phyloP scores from a whole-genome alignment of 1,140 invertebrate genomes.

The Magallana ariakensis region DNA sequence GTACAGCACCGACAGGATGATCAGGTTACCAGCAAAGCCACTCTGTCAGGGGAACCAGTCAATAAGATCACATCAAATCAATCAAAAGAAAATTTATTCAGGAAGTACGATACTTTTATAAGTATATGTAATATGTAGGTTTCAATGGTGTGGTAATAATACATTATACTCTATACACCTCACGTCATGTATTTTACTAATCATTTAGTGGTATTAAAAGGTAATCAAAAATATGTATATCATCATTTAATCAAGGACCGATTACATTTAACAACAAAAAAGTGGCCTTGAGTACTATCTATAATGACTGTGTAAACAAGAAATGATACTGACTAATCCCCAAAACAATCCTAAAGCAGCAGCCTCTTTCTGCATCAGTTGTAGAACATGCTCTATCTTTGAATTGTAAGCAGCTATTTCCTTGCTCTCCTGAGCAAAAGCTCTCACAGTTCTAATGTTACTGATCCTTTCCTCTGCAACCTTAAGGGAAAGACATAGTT shows the following conservation, averaged over 20 bases:
- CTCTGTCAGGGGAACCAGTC: constrained; percentile 83
- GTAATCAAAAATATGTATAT: too few relatives aligned
- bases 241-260: too few relatives aligned
- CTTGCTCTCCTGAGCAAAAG: constrained; percentile 91
- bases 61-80: neutral
- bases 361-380: constrained; percentile 92
- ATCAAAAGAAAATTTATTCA: too few relatives aligned
- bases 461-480: constrained; percentile 94
- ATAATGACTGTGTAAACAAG: neutral
- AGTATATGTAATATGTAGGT: too few relatives aligned
- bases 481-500: constrained; percentile 65
- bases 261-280: too few relatives aligned
- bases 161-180: too few relatives aligned
- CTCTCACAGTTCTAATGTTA: constrained; percentile 96
- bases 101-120: too few relatives aligned
- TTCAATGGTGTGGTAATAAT: too few relatives aligned
- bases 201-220: too few relatives aligned
- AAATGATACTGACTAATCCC: constrained; percentile 86
- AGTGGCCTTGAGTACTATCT: too few relatives aligned
- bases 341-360: constrained; percentile 93
- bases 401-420: constrained; percentile 87
- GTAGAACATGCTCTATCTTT: constrained; percentile 87
- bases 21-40: constrained; percentile 94
- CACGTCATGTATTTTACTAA: too few relatives aligned
- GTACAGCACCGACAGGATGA: constrained; percentile 95